Conservation (phyloP, 2,888 invertebrate genomes). For the Apodemia zela region DNA sequence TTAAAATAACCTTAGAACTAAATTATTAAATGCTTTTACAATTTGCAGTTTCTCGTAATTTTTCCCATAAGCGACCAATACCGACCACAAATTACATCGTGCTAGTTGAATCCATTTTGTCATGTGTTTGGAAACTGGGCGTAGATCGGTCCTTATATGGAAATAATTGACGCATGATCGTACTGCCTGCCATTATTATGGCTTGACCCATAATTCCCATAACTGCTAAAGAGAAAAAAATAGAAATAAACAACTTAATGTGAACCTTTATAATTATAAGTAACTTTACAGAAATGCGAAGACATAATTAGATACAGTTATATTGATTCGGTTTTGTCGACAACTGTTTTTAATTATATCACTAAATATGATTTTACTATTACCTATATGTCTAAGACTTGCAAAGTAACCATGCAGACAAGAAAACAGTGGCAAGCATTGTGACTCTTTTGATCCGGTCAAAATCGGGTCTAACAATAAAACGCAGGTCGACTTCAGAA, state of each 20-base stretch:
- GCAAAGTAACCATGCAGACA: too few relatives aligned
- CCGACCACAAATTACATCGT: conserved; percentile 25
- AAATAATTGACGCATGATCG: conserved; percentile 29
- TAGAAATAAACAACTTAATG: background rate
- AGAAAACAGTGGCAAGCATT: too few relatives aligned
- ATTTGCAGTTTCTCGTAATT: conserved; percentile 2
- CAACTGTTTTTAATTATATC: too few relatives aligned
- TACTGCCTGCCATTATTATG: conserved; percentile 18
- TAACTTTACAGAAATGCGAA: background rate
- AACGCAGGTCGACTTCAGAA: too few relatives aligned
- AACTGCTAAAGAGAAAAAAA: background rate
- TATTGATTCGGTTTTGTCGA: too few relatives aligned
- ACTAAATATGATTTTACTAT: too few relatives aligned
- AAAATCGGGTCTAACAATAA: too few relatives aligned
- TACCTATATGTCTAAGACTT: too few relatives aligned
- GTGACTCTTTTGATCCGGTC: too few relatives aligned
- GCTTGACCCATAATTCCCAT: background rate
- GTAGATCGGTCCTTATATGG: conserved; percentile 27
- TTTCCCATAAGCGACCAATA: conserved; percentile 25
- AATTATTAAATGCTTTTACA: background rate
- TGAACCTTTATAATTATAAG: background rate
- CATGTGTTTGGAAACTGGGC: conserved; percentile 27
- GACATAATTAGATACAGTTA: too few relatives aligned
- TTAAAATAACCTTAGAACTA: background rate
- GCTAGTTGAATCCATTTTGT: conserved; percentile 25